Conservation (phyloP, 2,888 invertebrate species). For the Thera britannica region DNA sequence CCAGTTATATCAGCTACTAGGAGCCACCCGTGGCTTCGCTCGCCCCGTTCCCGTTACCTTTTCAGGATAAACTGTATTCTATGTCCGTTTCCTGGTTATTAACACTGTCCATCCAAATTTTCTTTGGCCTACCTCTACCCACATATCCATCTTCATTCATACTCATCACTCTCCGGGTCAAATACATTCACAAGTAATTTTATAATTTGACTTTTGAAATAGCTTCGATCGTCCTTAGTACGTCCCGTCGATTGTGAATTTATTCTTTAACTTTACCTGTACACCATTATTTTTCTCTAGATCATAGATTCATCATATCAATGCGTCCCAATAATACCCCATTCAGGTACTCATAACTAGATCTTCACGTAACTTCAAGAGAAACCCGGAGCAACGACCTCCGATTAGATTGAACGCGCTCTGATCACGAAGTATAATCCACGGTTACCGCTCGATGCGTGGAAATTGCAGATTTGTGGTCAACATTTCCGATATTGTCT, state of each 20-base stretch:
- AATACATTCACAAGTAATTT: too few relatives aligned
- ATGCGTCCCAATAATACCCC: background rate
- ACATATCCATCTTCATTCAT: too few relatives aligned
- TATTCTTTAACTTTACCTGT: too few relatives aligned
- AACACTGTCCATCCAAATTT: too few relatives aligned
- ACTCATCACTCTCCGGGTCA: too few relatives aligned
- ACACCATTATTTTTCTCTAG: background rate
- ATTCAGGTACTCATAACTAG: background rate
- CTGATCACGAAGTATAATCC: constrained; percentile 27
- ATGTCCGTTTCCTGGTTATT: too few relatives aligned
- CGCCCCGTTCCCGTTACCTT: too few relatives aligned
- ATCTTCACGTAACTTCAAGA: constrained; percentile 24
- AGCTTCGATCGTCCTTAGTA: background rate
- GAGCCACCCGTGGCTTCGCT: too few relatives aligned
- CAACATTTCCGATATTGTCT: constrained; percentile 22
- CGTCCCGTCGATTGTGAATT: background rate
- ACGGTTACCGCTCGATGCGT: constrained; percentile 20
- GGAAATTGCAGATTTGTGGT: constrained; percentile 25
- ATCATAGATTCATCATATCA: background rate
- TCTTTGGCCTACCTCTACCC: too few relatives aligned
- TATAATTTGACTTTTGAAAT: too few relatives aligned
- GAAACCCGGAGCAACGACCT: constrained; percentile 29
- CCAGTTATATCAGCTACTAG: too few relatives aligned
- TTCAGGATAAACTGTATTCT: too few relatives aligned
- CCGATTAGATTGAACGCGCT: constrained; percentile 22